Base-by-base conservation (phyloP, 2,113 vertebrate species). In the Sturnira hondurensis region DNA sequence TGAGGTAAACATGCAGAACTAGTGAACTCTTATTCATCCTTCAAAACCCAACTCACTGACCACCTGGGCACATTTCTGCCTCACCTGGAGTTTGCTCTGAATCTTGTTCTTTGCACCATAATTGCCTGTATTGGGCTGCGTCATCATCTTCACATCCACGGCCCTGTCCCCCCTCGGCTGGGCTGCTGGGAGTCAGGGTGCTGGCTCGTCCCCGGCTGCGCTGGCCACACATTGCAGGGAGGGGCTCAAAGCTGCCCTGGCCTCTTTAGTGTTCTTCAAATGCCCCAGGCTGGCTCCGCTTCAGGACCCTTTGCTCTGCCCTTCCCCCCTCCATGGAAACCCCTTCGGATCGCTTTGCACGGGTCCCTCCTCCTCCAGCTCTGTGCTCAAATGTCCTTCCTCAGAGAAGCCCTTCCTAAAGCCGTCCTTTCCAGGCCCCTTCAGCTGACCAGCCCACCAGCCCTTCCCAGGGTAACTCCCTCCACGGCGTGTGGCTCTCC, bases 401-500 rank as follows among this genome's bases (percentile, higher is more conserved):
- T 36, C 7, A 3, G 61, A 50, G 9, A 87, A 31, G 50, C 36
- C 88, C 61, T 52, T 63, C 50, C 17, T 58, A 58, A 41, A 58
- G 33, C 0, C 33, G 24, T 7, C 19, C 58, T n/a, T 36, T 31
- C 24, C 2, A 0, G 0, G 1, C 22, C 13, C 36, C 28, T 31
- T 63, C 61, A 0, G 28, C 26, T 26, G 4, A 8, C 52, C 52
- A 24, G 58, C 33, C 76, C 24, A 2, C 4, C 3, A 20, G 31
- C 28, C n/a, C 22, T 4, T 43, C 50, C 65, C 16, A 24, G 5
- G 26, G 1, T 26, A 8, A 43, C 63, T 1, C 3, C 2, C 73
- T 19, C 2, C 14, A 4, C 0, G 1, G 33, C 13, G 0, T 1
- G 0, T 8, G 0, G 38, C 71, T 58, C 63, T 50, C 76, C 45